Evolutionary conservation across 2,113 vertebrate species (phyloP).

Genomic region (Oxyura jamaicensis): DNA sequence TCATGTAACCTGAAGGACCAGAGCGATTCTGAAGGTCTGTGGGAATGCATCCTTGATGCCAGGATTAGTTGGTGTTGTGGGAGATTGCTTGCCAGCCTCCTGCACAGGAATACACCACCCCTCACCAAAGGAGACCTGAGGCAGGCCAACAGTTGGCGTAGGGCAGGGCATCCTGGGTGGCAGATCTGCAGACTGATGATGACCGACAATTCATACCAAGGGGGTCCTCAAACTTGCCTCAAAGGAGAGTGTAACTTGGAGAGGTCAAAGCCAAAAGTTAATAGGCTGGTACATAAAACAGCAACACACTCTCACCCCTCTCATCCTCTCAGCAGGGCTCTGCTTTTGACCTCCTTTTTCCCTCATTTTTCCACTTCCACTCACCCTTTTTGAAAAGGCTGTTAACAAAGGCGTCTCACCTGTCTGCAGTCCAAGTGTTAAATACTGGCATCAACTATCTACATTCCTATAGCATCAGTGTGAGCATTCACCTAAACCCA

Average conservation of each 20-base stretch:
- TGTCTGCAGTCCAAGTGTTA: background rate
- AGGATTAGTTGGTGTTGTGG: background rate
- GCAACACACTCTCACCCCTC: background rate
- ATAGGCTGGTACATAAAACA: background rate
- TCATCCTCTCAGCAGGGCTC: background rate
- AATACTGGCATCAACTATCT: background rate
- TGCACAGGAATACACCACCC: background rate
- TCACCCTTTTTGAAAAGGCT: background rate
- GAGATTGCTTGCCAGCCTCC: background rate
- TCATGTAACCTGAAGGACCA: background rate
- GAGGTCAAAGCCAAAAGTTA: conserved; percentile 6
- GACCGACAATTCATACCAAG: background rate
- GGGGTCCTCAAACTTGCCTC: background rate
- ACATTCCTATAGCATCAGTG: background rate
- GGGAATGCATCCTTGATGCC: background rate
- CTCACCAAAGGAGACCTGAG: background rate
- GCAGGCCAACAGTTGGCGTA: rapidly evolving
- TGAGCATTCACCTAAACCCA: background rate
- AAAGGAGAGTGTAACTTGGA: background rate
- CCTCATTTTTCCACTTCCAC: background rate
- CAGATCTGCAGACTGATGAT: rapidly evolving
- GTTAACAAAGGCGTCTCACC: background rate
- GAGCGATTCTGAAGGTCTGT: background rate
- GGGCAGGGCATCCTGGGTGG: background rate
- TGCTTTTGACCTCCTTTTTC: background rate